These are phyloP conservation scores for Taenaris catops DNA, from an alignment of 2,888 invertebrate genomes.

Conservation along the genomic window DNA sequence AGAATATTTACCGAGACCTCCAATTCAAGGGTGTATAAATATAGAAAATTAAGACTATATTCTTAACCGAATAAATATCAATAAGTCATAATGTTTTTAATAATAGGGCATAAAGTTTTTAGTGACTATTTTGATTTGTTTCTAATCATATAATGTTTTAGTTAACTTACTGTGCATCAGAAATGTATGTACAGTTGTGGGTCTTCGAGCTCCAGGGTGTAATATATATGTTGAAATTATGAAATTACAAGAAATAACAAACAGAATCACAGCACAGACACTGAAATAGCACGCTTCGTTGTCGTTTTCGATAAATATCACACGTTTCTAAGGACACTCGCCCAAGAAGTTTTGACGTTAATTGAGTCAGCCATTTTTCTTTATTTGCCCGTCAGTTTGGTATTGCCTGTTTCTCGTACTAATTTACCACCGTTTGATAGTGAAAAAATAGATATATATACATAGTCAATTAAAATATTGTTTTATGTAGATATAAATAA, in stretches of 20 bases:
- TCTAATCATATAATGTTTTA: too few relatives aligned
- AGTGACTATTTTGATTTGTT: too few relatives aligned
- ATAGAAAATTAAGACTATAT: too few relatives aligned
- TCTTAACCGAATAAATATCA: too few relatives aligned
- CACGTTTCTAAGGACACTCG: conserved; percentile 57
- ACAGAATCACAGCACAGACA: conserved; percentile 45
- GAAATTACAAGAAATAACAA: conserved; percentile 31
- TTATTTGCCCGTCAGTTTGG: conserved; percentile 45
- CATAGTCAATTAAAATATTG: too few relatives aligned
- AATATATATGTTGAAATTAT: conserved; percentile 30
- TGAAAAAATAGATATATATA: too few relatives aligned
- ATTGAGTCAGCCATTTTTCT: conserved; percentile 67
- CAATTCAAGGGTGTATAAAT: conserved; percentile 11
- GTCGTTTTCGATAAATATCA: conserved; percentile 41
- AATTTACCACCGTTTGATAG: too few relatives aligned
- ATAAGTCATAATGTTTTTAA: too few relatives aligned
- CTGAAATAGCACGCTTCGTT: conserved; percentile 30
- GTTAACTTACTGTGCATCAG: conserved; percentile 65
- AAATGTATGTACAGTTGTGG: conserved; percentile 39
- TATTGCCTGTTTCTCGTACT: conserved; percentile 40
- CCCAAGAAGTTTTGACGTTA: conserved; percentile 65
- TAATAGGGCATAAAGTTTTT: too few relatives aligned
- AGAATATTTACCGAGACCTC: conserved; percentile 14
- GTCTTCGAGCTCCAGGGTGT: conserved; percentile 38
- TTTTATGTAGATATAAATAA: too few relatives aligned